Evolutionary conservation across 2,797 vertebrate species (phyloP).

Genomic region (Mus caroli): DNA sequence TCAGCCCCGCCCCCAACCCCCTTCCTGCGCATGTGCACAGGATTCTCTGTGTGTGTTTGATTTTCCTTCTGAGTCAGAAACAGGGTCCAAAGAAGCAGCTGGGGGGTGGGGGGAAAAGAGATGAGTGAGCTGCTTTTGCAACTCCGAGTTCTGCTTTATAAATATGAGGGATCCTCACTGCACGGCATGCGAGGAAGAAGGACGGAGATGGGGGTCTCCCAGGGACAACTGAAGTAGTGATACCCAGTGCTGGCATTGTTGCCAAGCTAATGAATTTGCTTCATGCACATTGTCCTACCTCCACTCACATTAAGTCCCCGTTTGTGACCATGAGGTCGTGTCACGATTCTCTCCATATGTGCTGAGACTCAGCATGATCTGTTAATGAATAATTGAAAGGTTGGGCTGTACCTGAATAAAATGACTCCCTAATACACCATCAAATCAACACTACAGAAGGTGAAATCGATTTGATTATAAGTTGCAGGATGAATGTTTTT

Average conservation of each 20-base stretch:
- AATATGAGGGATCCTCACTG: slow-evolving; percentile 8
- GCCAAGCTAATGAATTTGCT: slow-evolving; percentile 72
- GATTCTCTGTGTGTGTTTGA: background rate
- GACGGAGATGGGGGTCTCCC: background rate
- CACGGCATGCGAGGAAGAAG: background rate
- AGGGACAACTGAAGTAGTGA: slow-evolving; percentile 57
- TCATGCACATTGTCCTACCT: slow-evolving; percentile 64
- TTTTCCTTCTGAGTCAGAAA: background rate
- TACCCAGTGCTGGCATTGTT: slow-evolving; percentile 51
- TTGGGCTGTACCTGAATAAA: slow-evolving; percentile 47
- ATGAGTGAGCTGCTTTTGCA: background rate
- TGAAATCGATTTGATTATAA: background rate
- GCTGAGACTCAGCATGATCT: slow-evolving; percentile 63
- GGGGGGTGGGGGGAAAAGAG: too few relatives aligned
- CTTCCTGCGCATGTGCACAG: background rate
- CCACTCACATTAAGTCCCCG: background rate
- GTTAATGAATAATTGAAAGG: slow-evolving; percentile 61
- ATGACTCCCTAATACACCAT: slow-evolving; percentile 48
- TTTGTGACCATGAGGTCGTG: slow-evolving; percentile 52
- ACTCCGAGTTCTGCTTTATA: background rate
- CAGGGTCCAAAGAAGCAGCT: background rate
- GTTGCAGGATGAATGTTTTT: slow-evolving; percentile 72
- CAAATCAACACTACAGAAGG: slow-evolving; percentile 62
- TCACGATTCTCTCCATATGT: slow-evolving; percentile 6
- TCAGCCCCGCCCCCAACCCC: background rate